Evolutionary conservation across 2,888 invertebrate species (phyloP).

Genomic region (Tachystola acroxantha): DNA sequence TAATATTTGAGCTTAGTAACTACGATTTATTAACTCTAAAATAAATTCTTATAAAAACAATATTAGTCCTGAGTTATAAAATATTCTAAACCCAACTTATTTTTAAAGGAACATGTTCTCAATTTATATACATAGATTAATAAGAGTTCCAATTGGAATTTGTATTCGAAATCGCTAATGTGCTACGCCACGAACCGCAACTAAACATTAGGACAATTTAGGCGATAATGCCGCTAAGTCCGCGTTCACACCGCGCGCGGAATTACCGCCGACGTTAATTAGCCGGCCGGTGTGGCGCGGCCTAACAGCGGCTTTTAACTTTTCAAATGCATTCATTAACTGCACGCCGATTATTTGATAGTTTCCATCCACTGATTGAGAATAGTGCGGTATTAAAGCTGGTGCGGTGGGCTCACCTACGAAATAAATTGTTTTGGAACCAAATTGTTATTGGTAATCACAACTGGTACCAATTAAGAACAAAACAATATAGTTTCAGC

Average conservation of each 20-base stretch:
- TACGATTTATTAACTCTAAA: no score
- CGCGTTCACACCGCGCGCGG: conserved; percentile 52
- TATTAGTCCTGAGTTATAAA: no score
- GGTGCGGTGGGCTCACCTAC: no score
- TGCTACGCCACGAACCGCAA: conserved; percentile 38
- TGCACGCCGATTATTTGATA: conserved; percentile 52
- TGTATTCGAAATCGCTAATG: conserved; percentile 46
- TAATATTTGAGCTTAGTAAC: no score
- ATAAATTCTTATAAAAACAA: no score
- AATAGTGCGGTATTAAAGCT: conserved; percentile 40
- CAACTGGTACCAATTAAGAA: no score
- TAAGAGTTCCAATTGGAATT: conserved; percentile 10
- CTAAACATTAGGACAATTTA: conserved; percentile 73
- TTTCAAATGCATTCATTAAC: conserved; percentile 71
- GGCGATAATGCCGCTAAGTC: conserved; percentile 73
- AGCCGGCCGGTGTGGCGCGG: conserved; percentile 51
- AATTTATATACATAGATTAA: no score
- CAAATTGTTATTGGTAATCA: no score
- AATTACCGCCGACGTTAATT: conserved; percentile 60
- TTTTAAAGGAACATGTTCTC: no score
- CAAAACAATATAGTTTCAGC: no score
- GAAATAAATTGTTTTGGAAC: no score
- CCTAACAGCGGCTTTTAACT: conserved; percentile 69
- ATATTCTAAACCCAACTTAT: no score
- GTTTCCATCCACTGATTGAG: conserved; percentile 49